Percentiles rank a stretch among this genome's conserved stretches.
Conservation (phyloP, 2,113 vertebrate species). For the Ascaphus truei region DNA sequence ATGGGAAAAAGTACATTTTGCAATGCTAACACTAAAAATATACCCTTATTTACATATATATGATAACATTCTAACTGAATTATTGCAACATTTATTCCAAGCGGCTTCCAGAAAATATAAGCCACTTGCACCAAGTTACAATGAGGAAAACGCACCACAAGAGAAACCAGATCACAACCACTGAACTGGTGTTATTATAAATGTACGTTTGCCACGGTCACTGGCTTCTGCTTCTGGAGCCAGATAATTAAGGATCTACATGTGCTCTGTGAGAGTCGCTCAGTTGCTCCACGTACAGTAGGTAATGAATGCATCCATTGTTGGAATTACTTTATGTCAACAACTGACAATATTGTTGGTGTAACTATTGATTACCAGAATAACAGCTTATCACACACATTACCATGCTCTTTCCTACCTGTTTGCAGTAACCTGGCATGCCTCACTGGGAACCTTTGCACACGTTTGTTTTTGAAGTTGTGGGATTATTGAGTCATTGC, state of each 20-base stretch:
- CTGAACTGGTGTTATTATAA: background rate
- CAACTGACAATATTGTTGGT: background rate
- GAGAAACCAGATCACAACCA: background rate
- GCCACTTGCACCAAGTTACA: no score
- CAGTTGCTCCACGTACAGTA: no score
- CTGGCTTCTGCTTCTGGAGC: background rate
- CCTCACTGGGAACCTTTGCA: background rate
- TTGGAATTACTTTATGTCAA: background rate
- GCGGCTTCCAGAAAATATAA: no score
- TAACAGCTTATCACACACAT: background rate
- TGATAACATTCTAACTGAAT: no score
- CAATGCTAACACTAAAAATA: no score
- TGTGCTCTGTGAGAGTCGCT: background rate
- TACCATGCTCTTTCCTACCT: background rate
- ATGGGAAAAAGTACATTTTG: no score
- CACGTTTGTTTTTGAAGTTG: background rate
- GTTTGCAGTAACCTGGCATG: background rate
- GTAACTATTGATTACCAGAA: background rate
- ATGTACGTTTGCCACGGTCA: background rate
- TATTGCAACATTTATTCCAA: no score
- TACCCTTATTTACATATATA: no score
- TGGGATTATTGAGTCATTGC: no score
- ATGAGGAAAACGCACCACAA: background rate
- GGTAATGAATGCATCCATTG: constrained; percentile 17
- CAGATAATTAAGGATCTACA: background rate